Evolutionary conservation across 2,797 vertebrate genomes (phyloP).

Genomic region (Limnodromus scolopaceus): DNA sequence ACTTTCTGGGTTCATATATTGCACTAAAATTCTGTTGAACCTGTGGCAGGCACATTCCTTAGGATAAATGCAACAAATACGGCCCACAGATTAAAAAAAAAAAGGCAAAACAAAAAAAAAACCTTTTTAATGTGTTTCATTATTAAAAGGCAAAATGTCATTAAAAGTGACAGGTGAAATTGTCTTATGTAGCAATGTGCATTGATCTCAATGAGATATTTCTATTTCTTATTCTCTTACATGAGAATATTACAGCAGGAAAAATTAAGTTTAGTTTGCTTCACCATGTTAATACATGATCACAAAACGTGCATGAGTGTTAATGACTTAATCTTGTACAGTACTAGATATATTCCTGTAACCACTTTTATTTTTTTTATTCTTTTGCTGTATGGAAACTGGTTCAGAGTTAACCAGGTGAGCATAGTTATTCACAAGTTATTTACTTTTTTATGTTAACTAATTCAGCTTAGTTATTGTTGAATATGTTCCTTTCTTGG

Average conservation of each 20-base stretch:
- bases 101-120: conserved; percentile 43
- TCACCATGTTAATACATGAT: conserved; percentile 99
- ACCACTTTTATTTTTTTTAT: conserved; percentile 91
- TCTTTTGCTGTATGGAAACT: conserved; percentile 86
- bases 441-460: conserved; percentile 92
- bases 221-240: conserved; percentile 99
- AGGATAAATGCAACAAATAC: conserved; percentile 94
- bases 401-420: conserved; percentile 85
- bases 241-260: conserved; percentile 97
- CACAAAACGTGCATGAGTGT: conserved; percentile 96
- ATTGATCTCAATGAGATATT: conserved; percentile 99
- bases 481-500: conserved; percentile 85
- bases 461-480: conserved; percentile 93
- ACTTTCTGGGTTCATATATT: conserved; percentile 94
- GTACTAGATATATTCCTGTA: conserved; percentile 91
- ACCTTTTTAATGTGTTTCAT: conserved; percentile 89
- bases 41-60: conserved; percentile 93
- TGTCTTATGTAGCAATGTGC: conserved; percentile 99
- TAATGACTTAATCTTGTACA: conserved; percentile 94
- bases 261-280: conserved; percentile 90
- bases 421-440: conserved; percentile 88
- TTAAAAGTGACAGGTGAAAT: conserved; percentile 92
- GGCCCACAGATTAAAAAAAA: conserved; percentile 83
- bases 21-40: conserved; percentile 96
- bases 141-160: conserved; percentile 88